Base-by-base conservation (phyloP, 2,797 vertebrate species). In the Rachycentron canadum region DNA sequence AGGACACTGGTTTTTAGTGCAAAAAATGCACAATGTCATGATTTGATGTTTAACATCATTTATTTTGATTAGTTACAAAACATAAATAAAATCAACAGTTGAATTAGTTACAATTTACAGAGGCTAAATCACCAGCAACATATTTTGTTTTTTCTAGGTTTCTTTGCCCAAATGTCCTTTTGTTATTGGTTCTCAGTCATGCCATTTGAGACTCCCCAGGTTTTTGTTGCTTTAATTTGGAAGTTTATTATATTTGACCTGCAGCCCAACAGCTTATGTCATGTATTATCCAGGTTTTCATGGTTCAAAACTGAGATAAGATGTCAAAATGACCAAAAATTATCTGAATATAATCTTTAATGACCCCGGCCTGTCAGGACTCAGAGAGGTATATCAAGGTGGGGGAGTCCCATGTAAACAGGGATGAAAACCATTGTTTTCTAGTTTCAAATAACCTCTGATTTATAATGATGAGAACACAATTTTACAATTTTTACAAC, bases 1-100 rank as follows among this genome's bases (percentile, higher is more conserved):
- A 34, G 21, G 13, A 28, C 12, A 60, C 14, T 59, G 7, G 34
- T 1, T 50, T 26, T 43, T 68, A 45, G 21, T 0, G 21, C 25
- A 38, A 49, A 60, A 34, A 32, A 45, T n/a, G 28, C 40, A 2
- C 19, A 57, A 34, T 40, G n/a, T 32, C 17, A 3, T 53, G 47
- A n/a, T 77, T 73, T 84, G 87, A 94, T 93, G 86, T 93, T 93
- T 91, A 84, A 94, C 91, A 94, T 94, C 86, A 91, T 95, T 96
- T 95, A 95, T 94, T 96, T 93, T 67, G 89, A 95, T 96, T 95
- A 95, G 95, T 95, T 95, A 95, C 91, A 96, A 96, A 96, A 95
- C 94, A 95, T 95, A 94, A 94, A 95, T 94, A 95, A 94, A 95
- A 95, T 94, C 92, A 95, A 95, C 92, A 92, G 87, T 88, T 92